Conservation (phyloP, 2,888 invertebrate genomes). For the Limnephilus lunatus region DNA sequence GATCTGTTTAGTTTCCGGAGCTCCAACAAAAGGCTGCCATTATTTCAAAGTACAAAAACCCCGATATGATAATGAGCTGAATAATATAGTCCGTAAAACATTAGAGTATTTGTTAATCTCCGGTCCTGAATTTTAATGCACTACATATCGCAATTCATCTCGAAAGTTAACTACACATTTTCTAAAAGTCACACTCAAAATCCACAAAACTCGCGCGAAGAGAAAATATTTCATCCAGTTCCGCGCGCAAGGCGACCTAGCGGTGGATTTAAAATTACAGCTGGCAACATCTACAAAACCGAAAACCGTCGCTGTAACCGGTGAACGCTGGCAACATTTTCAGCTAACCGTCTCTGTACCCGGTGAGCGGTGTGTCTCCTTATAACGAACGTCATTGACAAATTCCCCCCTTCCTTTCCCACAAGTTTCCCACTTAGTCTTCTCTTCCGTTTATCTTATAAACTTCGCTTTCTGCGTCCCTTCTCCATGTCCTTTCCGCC, state of each 20-base stretch:
- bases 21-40: too few species aligned
- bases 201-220: constrained; percentile 20
- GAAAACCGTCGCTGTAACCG: not conserved
- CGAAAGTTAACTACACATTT: constrained; percentile 32
- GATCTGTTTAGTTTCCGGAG: too few species aligned
- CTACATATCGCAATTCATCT: constrained; percentile 27
- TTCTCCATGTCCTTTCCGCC: not conserved
- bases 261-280: constrained; percentile 24
- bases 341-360: constrained; percentile 5
- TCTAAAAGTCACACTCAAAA: constrained; percentile 16
- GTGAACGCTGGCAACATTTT: not conserved
- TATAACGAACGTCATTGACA: constrained; percentile 59
- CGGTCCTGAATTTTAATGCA: not conserved
- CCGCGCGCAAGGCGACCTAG: constrained; percentile 13
- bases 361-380: constrained; percentile 42
- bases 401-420: constrained; percentile 55
- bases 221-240: constrained; percentile 36
- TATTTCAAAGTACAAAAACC: not conserved
- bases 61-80: not conserved
- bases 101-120: not conserved
- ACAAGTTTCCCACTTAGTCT: constrained; percentile 62
- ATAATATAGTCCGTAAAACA: not conserved
- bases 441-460: constrained; percentile 60
- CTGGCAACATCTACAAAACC: not conserved
- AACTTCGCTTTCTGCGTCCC: constrained; percentile 57